A percentile compares a stretch with the other conserved stretches of the same genome.
These are phyloP conservation scores for Perognathus longimembris DNA, from an alignment of 2,113 vertebrate species.

Conservation along the genomic window DNA sequence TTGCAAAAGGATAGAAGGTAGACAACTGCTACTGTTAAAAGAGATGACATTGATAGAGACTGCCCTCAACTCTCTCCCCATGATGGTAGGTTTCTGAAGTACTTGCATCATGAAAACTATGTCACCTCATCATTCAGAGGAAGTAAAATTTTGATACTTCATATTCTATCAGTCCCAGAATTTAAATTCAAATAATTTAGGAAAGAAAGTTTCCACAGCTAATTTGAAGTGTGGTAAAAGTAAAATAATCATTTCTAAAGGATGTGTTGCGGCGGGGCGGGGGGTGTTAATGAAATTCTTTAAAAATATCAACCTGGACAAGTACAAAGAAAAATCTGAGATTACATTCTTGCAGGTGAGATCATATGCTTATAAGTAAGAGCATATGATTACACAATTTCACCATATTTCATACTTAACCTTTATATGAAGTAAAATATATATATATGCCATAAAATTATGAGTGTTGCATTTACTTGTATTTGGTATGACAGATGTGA, in stretches of 20 bases:
- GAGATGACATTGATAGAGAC: too few species aligned
- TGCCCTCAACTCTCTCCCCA: not conserved
- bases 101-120: not conserved
- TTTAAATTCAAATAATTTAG: not conserved
- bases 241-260: slow-evolving; percentile 18
- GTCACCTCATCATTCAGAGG: too few species aligned
- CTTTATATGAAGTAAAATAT: not conserved
- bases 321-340: too few species aligned
- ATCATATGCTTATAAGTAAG: too few species aligned
- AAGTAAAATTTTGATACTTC: not conserved
- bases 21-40: not conserved
- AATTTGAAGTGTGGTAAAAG: not conserved
- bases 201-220: not conserved
- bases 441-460: not conserved
- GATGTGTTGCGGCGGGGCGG: too few species aligned
- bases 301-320: not conserved
- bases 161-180: not conserved
- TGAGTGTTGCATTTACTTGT: not conserved
- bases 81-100: not conserved
- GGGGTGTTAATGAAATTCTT: not conserved
- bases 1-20: not conserved
- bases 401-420: not conserved
- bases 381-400: not conserved
- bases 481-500: not conserved
- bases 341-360: too few species aligned